A percentile compares a stretch with the other conserved stretches of the same genome.
Evolutionary conservation across 2,797 vertebrate genomes (phyloP).

Genomic region (Helicolenus hilgendorfi): DNA sequence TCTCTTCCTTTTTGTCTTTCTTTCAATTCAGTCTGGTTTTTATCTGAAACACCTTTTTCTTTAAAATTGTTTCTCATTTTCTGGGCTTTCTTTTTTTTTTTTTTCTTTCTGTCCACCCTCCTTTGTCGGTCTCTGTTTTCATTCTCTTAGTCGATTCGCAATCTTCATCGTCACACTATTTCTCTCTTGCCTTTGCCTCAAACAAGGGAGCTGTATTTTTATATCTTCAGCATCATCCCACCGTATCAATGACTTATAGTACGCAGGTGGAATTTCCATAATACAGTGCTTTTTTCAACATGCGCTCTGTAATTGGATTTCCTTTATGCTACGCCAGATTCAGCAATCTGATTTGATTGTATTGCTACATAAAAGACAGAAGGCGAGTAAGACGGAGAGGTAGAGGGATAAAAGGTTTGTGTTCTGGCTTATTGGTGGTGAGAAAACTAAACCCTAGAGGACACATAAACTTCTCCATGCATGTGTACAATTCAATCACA

Average conservation of each 20-base stretch:
- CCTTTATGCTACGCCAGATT: slow-evolving; percentile 62
- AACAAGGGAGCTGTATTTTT: slow-evolving; percentile 17
- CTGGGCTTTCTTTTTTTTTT: neutral
- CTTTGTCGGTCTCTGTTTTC: slow-evolving; percentile 9
- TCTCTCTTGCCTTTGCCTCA: neutral
- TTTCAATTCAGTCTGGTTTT: neutral
- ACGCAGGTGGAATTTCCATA: slow-evolving; percentile 67
- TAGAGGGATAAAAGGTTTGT: slow-evolving; percentile 47
- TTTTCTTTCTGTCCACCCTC: neutral
- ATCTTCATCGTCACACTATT: neutral
- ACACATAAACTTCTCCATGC: slow-evolving; percentile 52
- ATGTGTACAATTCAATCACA: slow-evolving; percentile 29
- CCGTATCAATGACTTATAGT: slow-evolving; percentile 53
- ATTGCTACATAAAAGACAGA: slow-evolving; percentile 56
- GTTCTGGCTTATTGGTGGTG: slow-evolving; percentile 59
- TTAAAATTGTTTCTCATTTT: neutral
- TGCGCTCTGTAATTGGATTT: slow-evolving; percentile 76
- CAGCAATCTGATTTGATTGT: slow-evolving; percentile 67
- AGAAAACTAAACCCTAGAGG: slow-evolving; percentile 50
- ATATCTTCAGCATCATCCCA: slow-evolving; percentile 12
- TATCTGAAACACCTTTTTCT: neutral
- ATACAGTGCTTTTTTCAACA: slow-evolving; percentile 52
- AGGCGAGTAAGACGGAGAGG: slow-evolving; percentile 14
- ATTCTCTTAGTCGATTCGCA: slow-evolving; percentile 8
- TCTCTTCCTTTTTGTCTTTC: neutral